These are phyloP conservation scores for Cosmorhoe ocellata DNA, from an alignment of 2,888 invertebrate genomes.

Conservation along the genomic window DNA sequence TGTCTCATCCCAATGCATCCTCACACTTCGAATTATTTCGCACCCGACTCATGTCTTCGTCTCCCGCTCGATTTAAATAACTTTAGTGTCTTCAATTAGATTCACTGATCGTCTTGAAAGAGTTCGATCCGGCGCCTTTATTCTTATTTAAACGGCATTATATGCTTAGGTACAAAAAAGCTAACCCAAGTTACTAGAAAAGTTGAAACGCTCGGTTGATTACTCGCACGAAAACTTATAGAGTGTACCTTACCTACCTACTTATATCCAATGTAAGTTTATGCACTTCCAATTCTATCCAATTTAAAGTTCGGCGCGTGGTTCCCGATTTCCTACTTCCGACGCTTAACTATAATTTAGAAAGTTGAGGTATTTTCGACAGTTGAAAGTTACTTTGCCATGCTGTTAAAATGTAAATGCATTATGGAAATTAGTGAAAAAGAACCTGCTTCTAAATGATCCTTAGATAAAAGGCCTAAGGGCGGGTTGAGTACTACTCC, in stretches of 20 bases:
- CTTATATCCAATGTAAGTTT: constrained; percentile 29
- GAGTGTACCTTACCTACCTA: not conserved
- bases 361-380: constrained; percentile 9
- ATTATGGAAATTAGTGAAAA: no score
- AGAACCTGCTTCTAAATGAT: not conserved
- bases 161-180: no score
- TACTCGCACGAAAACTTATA: not conserved
- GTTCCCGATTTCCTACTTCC: constrained; percentile 24
- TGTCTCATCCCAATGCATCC: constrained; percentile 17
- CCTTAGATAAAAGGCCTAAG: no score
- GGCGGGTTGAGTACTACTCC: no score
- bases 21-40: constrained; percentile 5
- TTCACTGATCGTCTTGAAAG: no score
- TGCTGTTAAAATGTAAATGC: no score
- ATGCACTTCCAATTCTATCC: constrained; percentile 41
- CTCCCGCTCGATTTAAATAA: not conserved
- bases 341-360: constrained; percentile 10
- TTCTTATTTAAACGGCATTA: no score
- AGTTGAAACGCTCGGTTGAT: not conserved
- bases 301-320: constrained; percentile 47
- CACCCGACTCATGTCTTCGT: constrained; percentile 3
- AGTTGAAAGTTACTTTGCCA: not conserved
- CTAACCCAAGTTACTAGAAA: no score
- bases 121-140: no score
- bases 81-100: not conserved